Conservation (phyloP, 2,888 invertebrate genomes). For the Drosophila incognita region DNA sequence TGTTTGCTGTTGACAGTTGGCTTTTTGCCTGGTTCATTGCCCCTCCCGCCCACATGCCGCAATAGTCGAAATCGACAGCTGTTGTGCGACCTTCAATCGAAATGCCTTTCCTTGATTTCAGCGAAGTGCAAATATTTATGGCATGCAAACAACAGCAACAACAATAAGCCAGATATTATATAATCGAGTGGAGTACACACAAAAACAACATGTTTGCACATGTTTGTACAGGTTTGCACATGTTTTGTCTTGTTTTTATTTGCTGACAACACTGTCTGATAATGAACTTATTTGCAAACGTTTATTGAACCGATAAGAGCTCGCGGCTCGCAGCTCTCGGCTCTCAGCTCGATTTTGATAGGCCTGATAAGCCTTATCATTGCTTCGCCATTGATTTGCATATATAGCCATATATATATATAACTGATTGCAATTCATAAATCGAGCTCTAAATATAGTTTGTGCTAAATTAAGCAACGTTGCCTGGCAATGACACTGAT, state of each 20-base stretch:
- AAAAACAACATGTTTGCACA: slow-evolving; percentile 15
- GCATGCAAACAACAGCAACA: slow-evolving; percentile 27
- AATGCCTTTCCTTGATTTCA: slow-evolving; percentile 53
- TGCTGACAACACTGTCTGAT: slow-evolving; percentile 27
- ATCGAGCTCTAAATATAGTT: slow-evolving; percentile 11
- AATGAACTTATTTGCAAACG: slow-evolving; percentile 43
- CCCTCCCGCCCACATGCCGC: slow-evolving; percentile 40
- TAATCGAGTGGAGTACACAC: slow-evolving; percentile 23
- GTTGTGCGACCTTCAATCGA: slow-evolving; percentile 57
- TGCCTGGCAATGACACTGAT: background rate
- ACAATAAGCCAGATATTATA: slow-evolving; percentile 35
- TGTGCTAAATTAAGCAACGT: background rate
- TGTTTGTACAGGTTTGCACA: slow-evolving; percentile 15
- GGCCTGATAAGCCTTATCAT: slow-evolving; percentile 30
- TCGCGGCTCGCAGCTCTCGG: slow-evolving; percentile 5
- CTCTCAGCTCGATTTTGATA: slow-evolving; percentile 10
- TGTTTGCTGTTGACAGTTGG: slow-evolving; percentile 1
- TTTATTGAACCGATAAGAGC: slow-evolving; percentile 57
- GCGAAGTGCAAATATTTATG: slow-evolving; percentile 54
- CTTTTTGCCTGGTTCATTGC: slow-evolving; percentile 53
- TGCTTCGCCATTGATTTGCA: background rate
- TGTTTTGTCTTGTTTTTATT: slow-evolving; percentile 15
- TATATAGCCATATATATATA: background rate
- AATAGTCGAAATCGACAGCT: slow-evolving; percentile 34
- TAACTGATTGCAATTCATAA: slow-evolving; percentile 4